Conservation (phyloP, 2,113 vertebrate genomes). For the Sorex fumeus region DNA sequence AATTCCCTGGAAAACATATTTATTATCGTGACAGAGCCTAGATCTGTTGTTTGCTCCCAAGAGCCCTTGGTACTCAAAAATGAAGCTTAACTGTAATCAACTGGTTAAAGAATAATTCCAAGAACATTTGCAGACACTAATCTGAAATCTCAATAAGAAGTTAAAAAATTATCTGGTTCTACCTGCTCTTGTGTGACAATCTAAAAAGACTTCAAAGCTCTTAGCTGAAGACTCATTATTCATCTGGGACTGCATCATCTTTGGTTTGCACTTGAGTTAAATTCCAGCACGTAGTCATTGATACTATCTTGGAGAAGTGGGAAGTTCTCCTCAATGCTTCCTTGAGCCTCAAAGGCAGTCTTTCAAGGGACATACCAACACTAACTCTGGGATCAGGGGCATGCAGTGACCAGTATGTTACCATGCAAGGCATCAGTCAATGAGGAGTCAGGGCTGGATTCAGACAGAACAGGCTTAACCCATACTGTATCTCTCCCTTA, state of each 20-base stretch:
- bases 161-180: slow-evolving; percentile 9
- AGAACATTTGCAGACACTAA: slow-evolving; percentile 10
- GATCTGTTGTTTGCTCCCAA: not conserved
- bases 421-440: not conserved
- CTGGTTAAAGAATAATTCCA: not conserved
- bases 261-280: not conserved
- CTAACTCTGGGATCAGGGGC: not conserved
- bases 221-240: slow-evolving; percentile 35
- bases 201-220: slow-evolving; percentile 47
- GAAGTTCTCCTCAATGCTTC: not conserved
- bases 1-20: not conserved
- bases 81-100: not conserved
- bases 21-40: not conserved
- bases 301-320: not conserved
- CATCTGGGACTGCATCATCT: not conserved
- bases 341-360: not conserved
- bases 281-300: not conserved
- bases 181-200: not conserved
- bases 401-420: not conserved
- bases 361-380: not conserved
- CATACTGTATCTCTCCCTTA: not conserved
- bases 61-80: not conserved
- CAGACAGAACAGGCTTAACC: not conserved
- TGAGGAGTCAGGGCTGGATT: not conserved
- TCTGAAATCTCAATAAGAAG: slow-evolving; percentile 25